phyloP scores from a whole-genome alignment of 2,113 vertebrate genomes.

The Podarcis raffonei region DNA sequence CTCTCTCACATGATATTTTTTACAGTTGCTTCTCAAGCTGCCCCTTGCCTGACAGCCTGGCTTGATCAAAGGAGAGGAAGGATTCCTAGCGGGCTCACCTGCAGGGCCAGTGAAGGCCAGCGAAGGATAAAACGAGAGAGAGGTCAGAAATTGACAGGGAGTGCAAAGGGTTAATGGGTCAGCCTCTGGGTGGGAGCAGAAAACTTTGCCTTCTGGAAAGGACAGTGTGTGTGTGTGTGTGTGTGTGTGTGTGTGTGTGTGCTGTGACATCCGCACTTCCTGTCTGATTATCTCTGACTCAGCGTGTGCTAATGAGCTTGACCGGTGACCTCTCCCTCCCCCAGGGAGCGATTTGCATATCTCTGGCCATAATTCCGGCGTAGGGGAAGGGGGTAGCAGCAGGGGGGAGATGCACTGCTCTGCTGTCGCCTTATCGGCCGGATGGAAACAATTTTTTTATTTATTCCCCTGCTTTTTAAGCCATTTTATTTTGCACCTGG shows the following conservation, averaged over 20 bases:
- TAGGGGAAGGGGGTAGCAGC: constrained; percentile 4
- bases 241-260: too few species aligned
- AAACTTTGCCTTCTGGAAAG: neutral
- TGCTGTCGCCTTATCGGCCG: constrained; percentile 36
- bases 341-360: constrained; percentile 43
- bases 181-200: neutral
- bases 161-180: constrained; percentile 32
- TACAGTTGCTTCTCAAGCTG: neutral
- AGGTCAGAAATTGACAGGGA: neutral
- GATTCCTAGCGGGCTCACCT: constrained; percentile 4
- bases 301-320: constrained; percentile 77
- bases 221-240: neutral
- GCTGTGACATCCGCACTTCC: constrained; percentile 53
- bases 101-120: constrained; percentile 8
- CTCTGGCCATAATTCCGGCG: constrained; percentile 37
- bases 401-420: neutral
- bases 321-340: constrained; percentile 62
- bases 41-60: neutral
- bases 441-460: neutral
- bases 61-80: fast-evolving
- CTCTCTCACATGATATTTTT: too few species aligned
- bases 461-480: neutral
- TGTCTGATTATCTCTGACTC: constrained; percentile 67
- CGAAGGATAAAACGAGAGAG: neutral
- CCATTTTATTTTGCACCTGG: neutral